A percentile compares a stretch with the other conserved stretches of the same genome.
Evolutionary conservation across 2,797 vertebrate species (phyloP).

Genomic region (Alexandromys oeconomus): DNA sequence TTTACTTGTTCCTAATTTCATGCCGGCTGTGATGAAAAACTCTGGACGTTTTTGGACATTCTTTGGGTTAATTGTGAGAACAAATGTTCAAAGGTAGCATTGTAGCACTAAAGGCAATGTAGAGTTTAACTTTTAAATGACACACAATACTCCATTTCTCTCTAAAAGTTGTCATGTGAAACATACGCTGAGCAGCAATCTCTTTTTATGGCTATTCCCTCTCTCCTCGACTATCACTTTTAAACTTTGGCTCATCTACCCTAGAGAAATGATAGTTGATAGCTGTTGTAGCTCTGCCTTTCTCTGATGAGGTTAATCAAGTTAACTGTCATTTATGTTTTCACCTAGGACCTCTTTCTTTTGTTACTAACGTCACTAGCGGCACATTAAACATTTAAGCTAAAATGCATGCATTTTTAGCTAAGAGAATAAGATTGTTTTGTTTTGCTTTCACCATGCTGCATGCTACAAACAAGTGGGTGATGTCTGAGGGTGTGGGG

Average conservation of each 20-base stretch:
- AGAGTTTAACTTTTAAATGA: slow-evolving; percentile 14
- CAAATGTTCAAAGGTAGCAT: neutral
- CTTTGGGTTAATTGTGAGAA: slow-evolving; percentile 43
- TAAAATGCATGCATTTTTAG: neutral
- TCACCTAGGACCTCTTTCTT: neutral
- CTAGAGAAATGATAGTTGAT: slow-evolving; percentile 5
- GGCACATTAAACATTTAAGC: neutral
- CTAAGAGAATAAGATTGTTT: slow-evolving; percentile 4
- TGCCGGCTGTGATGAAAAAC: neutral
- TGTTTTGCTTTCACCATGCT: neutral
- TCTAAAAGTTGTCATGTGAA: neutral
- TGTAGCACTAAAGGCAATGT: neutral
- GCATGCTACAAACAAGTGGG: neutral
- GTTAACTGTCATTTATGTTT: neutral
- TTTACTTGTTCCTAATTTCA: neutral
- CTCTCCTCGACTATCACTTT: slow-evolving; percentile 35
- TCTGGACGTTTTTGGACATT: slow-evolving; percentile 42
- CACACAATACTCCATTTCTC: neutral
- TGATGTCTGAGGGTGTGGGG: neutral
- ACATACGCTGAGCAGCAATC: neutral
- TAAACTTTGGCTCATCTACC: slow-evolving; percentile 13
- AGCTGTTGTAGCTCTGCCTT: slow-evolving; percentile 26
- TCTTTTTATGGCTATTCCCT: neutral
- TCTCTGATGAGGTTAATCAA: neutral
- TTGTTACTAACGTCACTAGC: neutral